phyloP scores from a whole-genome alignment of 2,888 invertebrate genomes.

The Drosophila neotestacea region DNA sequence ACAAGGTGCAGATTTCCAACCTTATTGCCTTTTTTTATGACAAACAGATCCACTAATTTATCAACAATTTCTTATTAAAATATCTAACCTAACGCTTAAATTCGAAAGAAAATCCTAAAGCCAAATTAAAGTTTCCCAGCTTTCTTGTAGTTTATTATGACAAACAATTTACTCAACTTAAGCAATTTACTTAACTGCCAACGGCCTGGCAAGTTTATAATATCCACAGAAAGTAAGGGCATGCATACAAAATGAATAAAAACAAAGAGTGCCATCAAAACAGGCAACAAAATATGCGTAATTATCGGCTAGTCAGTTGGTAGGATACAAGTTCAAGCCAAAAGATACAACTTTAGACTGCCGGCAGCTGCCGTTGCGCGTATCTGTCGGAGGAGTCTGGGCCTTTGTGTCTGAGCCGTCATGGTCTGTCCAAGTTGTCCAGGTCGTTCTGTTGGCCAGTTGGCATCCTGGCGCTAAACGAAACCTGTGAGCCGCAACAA shows the following conservation, averaged over 20 bases:
- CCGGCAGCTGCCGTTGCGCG: constrained; percentile 29
- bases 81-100: too few relatives aligned
- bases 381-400: constrained; percentile 44
- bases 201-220: constrained; percentile 29
- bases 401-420: constrained; percentile 77
- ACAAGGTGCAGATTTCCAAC: too few relatives aligned
- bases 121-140: background rate
- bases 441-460: background rate
- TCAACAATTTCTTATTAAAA: too few relatives aligned
- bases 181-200: background rate
- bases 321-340: constrained; percentile 23
- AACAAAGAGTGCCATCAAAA: constrained; percentile 72
- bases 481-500: constrained; percentile 77
- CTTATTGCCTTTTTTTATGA: too few relatives aligned
- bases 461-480: constrained; percentile 75
- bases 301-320: constrained; percentile 71
- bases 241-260: constrained; percentile 55
- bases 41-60: too few relatives aligned
- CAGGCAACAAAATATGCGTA: constrained; percentile 81
- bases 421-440: constrained; percentile 10
- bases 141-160: too few relatives aligned
- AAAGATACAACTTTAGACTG: constrained; percentile 25
- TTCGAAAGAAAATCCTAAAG: too few relatives aligned
- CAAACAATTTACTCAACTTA: background rate
- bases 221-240: constrained; percentile 37